Percentiles rank a stretch among this genome's conserved stretches.
Evolutionary conservation across 2,797 vertebrate genomes (phyloP).

Genomic region (Mus minutoides): DNA sequence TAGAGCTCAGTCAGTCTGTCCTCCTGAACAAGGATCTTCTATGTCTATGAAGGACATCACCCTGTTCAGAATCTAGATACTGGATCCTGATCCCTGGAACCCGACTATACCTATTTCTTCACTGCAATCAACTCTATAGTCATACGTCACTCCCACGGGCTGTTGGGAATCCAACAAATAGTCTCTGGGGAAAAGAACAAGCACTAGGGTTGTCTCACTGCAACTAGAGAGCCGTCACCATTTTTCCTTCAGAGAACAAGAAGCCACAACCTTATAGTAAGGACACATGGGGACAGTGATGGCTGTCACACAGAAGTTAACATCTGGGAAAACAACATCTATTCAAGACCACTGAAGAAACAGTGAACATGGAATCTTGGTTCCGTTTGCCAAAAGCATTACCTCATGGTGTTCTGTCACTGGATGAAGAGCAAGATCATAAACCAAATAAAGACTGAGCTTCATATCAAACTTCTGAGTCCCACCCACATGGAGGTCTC

Average conservation of each 20-base stretch:
- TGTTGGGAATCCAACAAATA: background rate
- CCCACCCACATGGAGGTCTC: background rate
- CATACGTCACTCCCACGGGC: background rate
- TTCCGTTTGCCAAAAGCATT: conserved; percentile 66
- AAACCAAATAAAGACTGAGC: conserved; percentile 58
- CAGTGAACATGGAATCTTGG: conserved; percentile 38
- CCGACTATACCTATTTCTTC: background rate
- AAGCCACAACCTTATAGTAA: conserved; percentile 5
- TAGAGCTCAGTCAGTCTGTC: background rate
- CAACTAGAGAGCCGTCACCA: background rate
- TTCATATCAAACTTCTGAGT: conserved; percentile 64
- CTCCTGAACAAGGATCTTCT: background rate
- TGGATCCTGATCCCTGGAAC: background rate
- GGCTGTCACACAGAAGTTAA: conserved; percentile 70
- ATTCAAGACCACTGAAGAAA: conserved; percentile 53
- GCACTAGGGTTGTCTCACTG: conserved; percentile 2
- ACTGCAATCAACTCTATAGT: background rate
- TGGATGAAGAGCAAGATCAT: conserved; percentile 38
- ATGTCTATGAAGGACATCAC: background rate
- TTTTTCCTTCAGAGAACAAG: background rate
- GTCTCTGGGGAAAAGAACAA: background rate
- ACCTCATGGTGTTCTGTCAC: conserved; percentile 48
- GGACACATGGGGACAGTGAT: background rate
- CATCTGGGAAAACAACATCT: conserved; percentile 71
- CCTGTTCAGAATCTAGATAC: background rate